Base-by-base conservation (phyloP, 1,140 invertebrate species). In the Drosophila arawakana region DNA sequence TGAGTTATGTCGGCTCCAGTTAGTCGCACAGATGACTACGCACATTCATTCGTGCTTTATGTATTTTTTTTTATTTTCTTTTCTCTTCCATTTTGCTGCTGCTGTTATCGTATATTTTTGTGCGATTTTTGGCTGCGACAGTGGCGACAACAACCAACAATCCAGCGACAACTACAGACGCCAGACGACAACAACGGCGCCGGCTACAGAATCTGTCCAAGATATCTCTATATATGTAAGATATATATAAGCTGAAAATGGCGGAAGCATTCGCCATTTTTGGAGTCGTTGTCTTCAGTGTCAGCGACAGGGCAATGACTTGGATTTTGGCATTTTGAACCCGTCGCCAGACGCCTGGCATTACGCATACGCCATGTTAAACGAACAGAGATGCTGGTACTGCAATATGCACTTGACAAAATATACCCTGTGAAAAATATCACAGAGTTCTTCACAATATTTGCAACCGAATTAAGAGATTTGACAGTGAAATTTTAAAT, bases 1-100 rank as follows among this genome's bases (percentile, higher is more conserved):
- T 79, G 82, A 85, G 73, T 88, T 89, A 84, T 89, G 72, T 57
- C 57, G 84, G 84, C 84, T 84, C 84, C 84, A 88, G 84, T 88
- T 88, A 88, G 84, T 80, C 84, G 84, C 84, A 55, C 57, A 82
- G 67, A 77, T 81, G 70, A 86, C 83, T 79, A 82, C 76, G 83
- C 83, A 77, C 59, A 67, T 76, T 74, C 66, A 70, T 69, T 70
- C 70, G 25, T 30, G 25, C 3, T 30, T 30, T 30, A 21, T 30
- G 0, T 30, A n/a, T 30, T 30, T 30, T 5, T 30, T 30, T 30
- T 4, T 30, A 5, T 30, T 30, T 30, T 30, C 25, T 30, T 30
- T 30, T 30, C 25, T 5, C 6, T 30, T 3, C 25, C 50, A 37
- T 52, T 39, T 62, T 15, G 34, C 49, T 63, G 68, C 49, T 52